A percentile compares a stretch with the other conserved stretches of the same genome.
Evolutionary conservation across 2,888 invertebrate species (phyloP).

Genomic region (Agrotis puta): DNA sequence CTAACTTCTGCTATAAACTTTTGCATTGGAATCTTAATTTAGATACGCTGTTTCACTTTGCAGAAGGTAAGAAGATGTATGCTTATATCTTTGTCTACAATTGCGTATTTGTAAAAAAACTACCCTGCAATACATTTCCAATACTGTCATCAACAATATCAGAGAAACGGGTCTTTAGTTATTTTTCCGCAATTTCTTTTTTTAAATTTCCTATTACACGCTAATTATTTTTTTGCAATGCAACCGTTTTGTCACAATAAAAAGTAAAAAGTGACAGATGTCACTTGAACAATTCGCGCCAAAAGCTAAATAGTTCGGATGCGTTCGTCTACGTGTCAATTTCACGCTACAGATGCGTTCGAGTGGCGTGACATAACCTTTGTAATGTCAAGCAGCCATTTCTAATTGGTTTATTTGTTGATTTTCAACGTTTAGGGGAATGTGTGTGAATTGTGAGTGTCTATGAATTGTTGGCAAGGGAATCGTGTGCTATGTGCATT

Average conservation of each 20-base stretch:
- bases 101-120: too few species aligned
- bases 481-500: slow-evolving; percentile 9
- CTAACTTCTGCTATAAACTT: too few species aligned
- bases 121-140: too few species aligned
- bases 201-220: too few species aligned
- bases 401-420: slow-evolving; percentile 73
- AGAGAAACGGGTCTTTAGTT: too few species aligned
- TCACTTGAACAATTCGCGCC: slow-evolving; percentile 65
- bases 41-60: too few species aligned
- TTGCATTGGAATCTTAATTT: too few species aligned
- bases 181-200: too few species aligned
- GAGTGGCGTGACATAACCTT: slow-evolving; percentile 77
- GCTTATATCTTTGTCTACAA: too few species aligned
- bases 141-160: too few species aligned
- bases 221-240: too few species aligned
- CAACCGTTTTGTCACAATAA: neutral
- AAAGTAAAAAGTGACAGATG: slow-evolving; percentile 62
- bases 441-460: slow-evolving; percentile 49
- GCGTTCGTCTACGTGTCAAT: slow-evolving; percentile 71
- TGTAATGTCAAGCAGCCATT: slow-evolving; percentile 74
- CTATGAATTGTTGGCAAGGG: slow-evolving; percentile 5
- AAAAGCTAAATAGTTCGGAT: slow-evolving; percentile 64
- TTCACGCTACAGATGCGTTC: slow-evolving; percentile 82
- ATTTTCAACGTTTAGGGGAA: slow-evolving; percentile 54
- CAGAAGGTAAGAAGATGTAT: too few species aligned